Evolutionary conservation across 2,888 invertebrate genomes (phyloP).

Genomic region (Melinopterus prodromus): DNA sequence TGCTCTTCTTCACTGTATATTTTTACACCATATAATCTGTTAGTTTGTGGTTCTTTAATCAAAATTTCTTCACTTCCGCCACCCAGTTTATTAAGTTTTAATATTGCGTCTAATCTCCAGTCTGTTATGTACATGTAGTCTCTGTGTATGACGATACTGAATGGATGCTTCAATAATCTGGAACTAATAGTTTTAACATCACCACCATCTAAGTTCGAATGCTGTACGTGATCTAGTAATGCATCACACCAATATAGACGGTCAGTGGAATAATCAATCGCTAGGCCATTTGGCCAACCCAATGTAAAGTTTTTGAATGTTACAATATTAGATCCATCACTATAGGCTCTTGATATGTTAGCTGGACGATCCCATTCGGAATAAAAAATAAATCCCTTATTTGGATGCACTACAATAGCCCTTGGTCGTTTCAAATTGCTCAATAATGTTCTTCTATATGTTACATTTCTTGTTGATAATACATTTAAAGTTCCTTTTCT

Average conservation of each 20-base stretch:
- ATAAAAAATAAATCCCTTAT: constrained; percentile 92
- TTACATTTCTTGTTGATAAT: constrained; percentile 85
- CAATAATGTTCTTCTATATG: constrained; percentile 82
- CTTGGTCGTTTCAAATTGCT: constrained; percentile 91
- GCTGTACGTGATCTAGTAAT: constrained; percentile 93
- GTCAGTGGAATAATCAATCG: constrained; percentile 88
- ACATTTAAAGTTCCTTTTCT: constrained; percentile 95
- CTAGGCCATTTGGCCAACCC: constrained; percentile 97
- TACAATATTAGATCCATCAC: constrained; percentile 87
- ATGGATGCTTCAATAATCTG: constrained; percentile 85
- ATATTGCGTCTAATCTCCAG: constrained; percentile 95
- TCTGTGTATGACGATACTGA: constrained; percentile 88
- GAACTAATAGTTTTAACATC: constrained; percentile 92
- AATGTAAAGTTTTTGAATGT: constrained; percentile 91
- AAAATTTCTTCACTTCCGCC: constrained; percentile 89
- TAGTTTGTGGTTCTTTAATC: constrained; percentile 88
- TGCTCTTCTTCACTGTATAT: constrained; percentile 82
- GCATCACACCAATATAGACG: constrained; percentile 98
- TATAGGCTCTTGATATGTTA: constrained; percentile 91
- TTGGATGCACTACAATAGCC: constrained; percentile 97
- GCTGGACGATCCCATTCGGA: constrained; percentile 97
- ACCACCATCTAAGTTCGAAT: constrained; percentile 88
- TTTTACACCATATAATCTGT: constrained; percentile 90
- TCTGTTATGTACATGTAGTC: constrained; percentile 97
- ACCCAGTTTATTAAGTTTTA: constrained; percentile 86